Percentiles rank a stretch among this genome's conserved stretches.
phyloP scores from a whole-genome alignment of 1,140 invertebrate species.

The Drosophila repleta region DNA sequence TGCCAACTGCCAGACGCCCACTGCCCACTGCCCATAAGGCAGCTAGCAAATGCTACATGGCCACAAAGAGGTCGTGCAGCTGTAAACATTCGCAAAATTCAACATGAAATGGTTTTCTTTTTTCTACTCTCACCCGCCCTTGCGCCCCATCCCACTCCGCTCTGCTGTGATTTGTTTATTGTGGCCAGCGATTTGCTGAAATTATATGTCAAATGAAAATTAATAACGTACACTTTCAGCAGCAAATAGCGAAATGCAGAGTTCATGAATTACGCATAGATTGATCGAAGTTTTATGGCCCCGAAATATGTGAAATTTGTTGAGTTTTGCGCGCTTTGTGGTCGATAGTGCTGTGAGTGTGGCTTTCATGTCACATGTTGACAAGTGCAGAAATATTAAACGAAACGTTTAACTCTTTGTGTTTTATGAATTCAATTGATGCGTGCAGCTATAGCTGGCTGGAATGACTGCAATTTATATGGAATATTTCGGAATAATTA shows the following conservation, averaged over 20 bases:
- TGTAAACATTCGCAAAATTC: conserved; percentile 31
- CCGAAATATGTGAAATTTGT: background rate
- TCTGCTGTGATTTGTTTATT: conserved; percentile 37
- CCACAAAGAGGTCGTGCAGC: conserved; percentile 42
- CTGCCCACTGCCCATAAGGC: background rate
- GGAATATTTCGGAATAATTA: too few relatives aligned
- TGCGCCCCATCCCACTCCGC: background rate
- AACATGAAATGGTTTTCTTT: conserved; percentile 11
- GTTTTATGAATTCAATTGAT: too few relatives aligned
- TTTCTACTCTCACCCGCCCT: too few relatives aligned
- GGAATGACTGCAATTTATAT: too few relatives aligned
- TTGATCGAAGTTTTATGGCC: background rate
- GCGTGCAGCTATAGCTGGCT: too few relatives aligned
- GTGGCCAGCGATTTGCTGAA: conserved; percentile 24
- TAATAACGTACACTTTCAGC: conserved; percentile 4
- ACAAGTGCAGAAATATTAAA: too few relatives aligned
- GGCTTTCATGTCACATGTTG: too few relatives aligned
- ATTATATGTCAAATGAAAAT: conserved; percentile 11
- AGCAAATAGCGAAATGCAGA: background rate
- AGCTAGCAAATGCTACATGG: background rate
- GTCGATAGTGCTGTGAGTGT: too few relatives aligned
- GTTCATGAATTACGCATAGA: background rate
- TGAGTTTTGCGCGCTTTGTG: too few relatives aligned
- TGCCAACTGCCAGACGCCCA: background rate
- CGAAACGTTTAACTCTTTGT: too few relatives aligned